Evolutionary conservation across 1,140 invertebrate genomes (phyloP), one percentile per base, ranked within the genome.

Genomic region (Brachionus paranguensis): DNA sequence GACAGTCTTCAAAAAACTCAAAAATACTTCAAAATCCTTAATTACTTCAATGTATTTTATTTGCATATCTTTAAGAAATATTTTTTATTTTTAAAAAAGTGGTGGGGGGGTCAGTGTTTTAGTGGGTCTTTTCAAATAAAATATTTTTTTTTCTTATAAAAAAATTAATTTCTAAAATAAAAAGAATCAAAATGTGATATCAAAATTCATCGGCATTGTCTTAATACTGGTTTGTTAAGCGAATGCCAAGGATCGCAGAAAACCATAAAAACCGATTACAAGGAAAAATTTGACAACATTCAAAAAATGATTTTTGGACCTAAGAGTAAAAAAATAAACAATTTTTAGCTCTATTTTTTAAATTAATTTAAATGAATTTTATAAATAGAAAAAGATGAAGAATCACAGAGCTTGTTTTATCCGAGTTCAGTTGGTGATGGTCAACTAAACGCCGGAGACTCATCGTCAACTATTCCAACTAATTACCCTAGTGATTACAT

Each of bases 241-340:
- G 78, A 81, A n/a, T 81, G 78, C 41, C 64, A 60, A 33, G 78
- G 78, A 33, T 64, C 78, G 3, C 53, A 60, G 43, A 81, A 81
- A 20, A 79, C 47, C 45, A 81, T 81, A 4, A 81, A 81, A 68
- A 64, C 78, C 4, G 78, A 81, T 20, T 81, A 81, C 12, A 81
- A 81, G 43, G 78, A 81, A 33, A 81, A 81, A 20, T 68, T 81
- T 24, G 78, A 81, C 41, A 79, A 24, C 41, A 64, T 81, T 68
- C 78, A 81, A 64, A 81, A 81, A 47, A 81, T 81, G 68, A 43
- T 72, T 43, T 72, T 72, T 43, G 68, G 68, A 72, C 68, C 68
- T 0, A 72, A 43, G n/a, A 72, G 68, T 72, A 72, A 72, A 37
- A 37, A 37, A 37, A 24, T 24, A 24, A 24, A 24, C 24, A 24